These are phyloP conservation scores for Hyppa rectilinea DNA, from an alignment of 2,888 invertebrate genomes.

Conservation along the genomic window DNA sequence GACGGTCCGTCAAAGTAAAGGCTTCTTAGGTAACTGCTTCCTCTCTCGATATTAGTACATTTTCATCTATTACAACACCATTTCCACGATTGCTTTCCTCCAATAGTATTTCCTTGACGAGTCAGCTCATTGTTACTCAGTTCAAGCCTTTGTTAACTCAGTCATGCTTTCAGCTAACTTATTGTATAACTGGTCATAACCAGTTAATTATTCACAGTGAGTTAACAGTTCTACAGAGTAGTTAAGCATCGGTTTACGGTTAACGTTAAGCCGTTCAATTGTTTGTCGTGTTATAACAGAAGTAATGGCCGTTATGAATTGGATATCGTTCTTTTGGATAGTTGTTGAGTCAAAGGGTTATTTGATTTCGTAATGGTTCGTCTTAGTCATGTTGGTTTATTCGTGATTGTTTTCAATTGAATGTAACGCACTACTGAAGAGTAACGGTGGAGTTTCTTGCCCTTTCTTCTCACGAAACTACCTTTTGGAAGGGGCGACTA, in stretches of 20 bases:
- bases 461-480: no score
- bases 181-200: constrained; percentile 66
- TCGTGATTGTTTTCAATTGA: constrained; percentile 16
- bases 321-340: constrained; percentile 33
- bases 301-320: constrained; percentile 34
- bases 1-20: neutral
- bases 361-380: constrained; percentile 23
- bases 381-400: neutral
- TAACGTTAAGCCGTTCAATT: constrained; percentile 54
- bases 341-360: constrained; percentile 42
- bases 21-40: constrained; percentile 44
- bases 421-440: no score
- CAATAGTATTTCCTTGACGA: constrained; percentile 38
- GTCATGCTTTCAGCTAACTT: constrained; percentile 65
- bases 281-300: constrained; percentile 34
- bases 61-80: constrained; percentile 45
- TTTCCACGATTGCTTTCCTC: constrained; percentile 51
- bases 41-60: constrained; percentile 40
- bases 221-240: constrained; percentile 68
- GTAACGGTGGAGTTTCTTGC: no score
- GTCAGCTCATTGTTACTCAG: constrained; percentile 44
- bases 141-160: constrained; percentile 51
- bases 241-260: constrained; percentile 66
- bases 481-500: no score
- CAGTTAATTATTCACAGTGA: constrained; percentile 69